Evolutionary conservation across 92 coral and sea anemone species (phyloP), one percentile per base, ranked within the genome.

Genomic region (Epizoanthus illoricatus): DNA sequence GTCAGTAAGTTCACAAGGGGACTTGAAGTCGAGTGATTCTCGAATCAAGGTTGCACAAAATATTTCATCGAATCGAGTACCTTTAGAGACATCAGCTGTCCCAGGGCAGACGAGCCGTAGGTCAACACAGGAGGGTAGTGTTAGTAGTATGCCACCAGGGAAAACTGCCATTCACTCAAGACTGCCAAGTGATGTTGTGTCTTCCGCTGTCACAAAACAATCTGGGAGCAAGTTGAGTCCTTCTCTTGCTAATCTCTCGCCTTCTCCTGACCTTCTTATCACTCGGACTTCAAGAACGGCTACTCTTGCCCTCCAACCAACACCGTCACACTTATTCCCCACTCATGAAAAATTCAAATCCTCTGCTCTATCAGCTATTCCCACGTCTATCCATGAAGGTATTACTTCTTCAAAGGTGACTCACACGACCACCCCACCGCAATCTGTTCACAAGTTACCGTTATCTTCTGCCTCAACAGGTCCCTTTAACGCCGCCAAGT

Each of bases 391-490:
- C 65, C 82, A 63, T 45, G 60, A 78, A 63, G 82, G 82, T 78
- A 78, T 78, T 56, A 64, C 82, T 63, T 78, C 82, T 23, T 43
- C 81, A 59, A 76, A 76, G 42, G 81, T 61, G 68, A 24, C 82
- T 61, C 47, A 63, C 71, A 20, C 79, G 79, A 73, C 62, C 64
- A 73, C 16, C 63, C 54, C 42, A 47, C 20, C 63, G 20, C 79
- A 73, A 49, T 73, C 79, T 73, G 39, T 73, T 73, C 79, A 49
- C 79, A 54, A 49, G 82, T 78, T 64, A 78, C 82, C 82, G 69
- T 78, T 78, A 66, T 63, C 41, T 78, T 78, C 82, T 78, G 71
- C 82, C 12, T 58, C 71, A 78, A 78, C 82, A 78, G 82, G 82
- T 78, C 54, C 82, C 65, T 56, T 20, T 62, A 78, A 62, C 72